Evolutionary conservation across 2,888 invertebrate species (phyloP).

Genomic region (Calliscelio sp.): DNA sequence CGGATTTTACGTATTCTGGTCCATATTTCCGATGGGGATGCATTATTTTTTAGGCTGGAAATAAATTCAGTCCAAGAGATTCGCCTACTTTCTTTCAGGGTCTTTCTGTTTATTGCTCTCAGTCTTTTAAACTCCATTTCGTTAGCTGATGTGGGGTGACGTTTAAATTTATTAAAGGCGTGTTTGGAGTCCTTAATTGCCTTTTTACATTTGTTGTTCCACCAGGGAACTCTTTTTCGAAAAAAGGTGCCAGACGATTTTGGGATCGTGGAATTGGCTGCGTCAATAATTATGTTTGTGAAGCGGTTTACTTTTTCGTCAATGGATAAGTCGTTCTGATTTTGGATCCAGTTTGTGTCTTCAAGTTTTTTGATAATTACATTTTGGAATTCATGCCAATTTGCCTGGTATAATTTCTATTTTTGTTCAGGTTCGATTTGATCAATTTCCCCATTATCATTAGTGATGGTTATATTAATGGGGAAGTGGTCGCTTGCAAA

Average conservation of each 20-base stretch:
- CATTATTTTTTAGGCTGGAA: not conserved
- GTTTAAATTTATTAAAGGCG: not conserved
- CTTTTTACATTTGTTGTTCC: not conserved
- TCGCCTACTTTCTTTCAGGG: not conserved
- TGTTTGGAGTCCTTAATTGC: not conserved
- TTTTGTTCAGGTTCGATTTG: not conserved
- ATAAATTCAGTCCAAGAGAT: not conserved
- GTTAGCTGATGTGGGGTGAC: not conserved
- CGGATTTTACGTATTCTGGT: not conserved
- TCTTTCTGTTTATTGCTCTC: not conserved
- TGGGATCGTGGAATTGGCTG: not conserved
- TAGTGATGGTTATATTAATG: not conserved
- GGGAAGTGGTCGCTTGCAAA: too few species aligned
- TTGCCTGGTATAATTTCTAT: not conserved
- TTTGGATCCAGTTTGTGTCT: not conserved
- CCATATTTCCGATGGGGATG: not conserved
- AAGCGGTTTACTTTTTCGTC: not conserved
- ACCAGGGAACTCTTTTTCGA: not conserved
- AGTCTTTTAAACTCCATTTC: not conserved
- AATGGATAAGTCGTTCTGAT: not conserved
- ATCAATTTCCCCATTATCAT: not conserved
- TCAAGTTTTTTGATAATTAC: not conserved
- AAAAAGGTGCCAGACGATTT: not conserved
- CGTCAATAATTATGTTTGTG: not conserved
- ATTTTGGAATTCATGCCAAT: not conserved